phyloP scores from a whole-genome alignment of 2,113 vertebrate genomes.

The Pterocles gutturalis region DNA sequence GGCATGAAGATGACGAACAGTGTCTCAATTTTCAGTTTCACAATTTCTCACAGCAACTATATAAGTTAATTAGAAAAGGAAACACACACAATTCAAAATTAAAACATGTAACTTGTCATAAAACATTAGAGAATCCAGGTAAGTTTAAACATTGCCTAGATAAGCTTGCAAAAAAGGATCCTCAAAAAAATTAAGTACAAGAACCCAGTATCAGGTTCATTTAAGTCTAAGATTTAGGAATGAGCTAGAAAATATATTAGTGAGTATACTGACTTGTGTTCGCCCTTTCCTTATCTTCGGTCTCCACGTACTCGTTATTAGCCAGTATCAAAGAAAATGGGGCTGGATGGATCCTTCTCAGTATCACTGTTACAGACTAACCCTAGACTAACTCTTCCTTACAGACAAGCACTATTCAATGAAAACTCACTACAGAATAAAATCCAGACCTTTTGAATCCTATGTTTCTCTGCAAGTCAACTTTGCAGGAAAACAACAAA shows the following conservation, averaged over 20 bases:
- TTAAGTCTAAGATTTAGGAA: not conserved
- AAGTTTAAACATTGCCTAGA: not conserved
- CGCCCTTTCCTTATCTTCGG: fast-evolving
- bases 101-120: not conserved
- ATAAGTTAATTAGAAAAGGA: not conserved
- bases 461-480: not conserved
- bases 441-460: not conserved
- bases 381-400: not conserved
- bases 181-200: not conserved
- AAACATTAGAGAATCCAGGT: not conserved
- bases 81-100: not conserved
- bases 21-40: not conserved
- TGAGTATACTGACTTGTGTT: not conserved
- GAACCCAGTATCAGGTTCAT: not conserved
- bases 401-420: not conserved
- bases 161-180: not conserved
- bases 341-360: not conserved
- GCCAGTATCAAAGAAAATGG: not conserved
- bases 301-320: not conserved
- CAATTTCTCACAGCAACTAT: not conserved
- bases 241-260: not conserved
- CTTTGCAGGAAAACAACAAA: not conserved
- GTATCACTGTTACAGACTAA: not conserved
- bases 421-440: not conserved
- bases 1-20: not conserved